Conservation (phyloP, 2,797 vertebrate genomes). For the Sebastes steindachneri region DNA sequence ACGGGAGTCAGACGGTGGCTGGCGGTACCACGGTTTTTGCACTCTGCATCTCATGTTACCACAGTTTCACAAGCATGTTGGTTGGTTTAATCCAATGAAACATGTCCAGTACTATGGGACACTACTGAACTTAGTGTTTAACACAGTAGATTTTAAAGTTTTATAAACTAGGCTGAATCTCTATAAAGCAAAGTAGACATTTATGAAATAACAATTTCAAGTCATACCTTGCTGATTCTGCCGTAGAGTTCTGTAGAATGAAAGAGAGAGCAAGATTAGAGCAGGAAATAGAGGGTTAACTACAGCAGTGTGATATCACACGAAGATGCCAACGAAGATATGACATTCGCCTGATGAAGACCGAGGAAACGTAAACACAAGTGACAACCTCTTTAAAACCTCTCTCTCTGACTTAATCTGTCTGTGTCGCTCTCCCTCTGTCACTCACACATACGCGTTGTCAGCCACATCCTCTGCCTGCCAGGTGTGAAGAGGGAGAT, state of each 20-base stretch:
- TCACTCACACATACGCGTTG: conserved; percentile 13
- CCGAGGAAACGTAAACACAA: conserved; percentile 51
- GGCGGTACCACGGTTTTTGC: accelerated
- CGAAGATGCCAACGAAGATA: background rate
- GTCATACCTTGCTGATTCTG: background rate
- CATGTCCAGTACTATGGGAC: background rate
- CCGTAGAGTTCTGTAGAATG: background rate
- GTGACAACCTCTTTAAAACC: conserved; percentile 58
- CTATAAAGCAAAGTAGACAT: background rate
- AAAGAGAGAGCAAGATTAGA: background rate
- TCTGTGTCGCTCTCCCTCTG: background rate
- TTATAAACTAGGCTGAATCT: background rate
- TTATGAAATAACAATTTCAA: background rate
- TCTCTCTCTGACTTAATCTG: conserved; percentile 43
- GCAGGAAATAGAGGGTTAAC: background rate
- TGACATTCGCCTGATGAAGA: conserved; percentile 54
- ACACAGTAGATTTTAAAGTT: background rate
- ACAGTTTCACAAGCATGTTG: no score
- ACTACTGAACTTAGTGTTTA: background rate
- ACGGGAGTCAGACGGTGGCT: no score
- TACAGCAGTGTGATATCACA: conserved; percentile 22
- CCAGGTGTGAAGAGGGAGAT: conserved; percentile 78
- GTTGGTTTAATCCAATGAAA: background rate
- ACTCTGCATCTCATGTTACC: no score
- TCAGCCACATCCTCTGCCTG: conserved; percentile 63